Evolutionary conservation across 1,140 invertebrate species (phyloP).

Genomic region (Akabosia matsudoensis): DNA sequence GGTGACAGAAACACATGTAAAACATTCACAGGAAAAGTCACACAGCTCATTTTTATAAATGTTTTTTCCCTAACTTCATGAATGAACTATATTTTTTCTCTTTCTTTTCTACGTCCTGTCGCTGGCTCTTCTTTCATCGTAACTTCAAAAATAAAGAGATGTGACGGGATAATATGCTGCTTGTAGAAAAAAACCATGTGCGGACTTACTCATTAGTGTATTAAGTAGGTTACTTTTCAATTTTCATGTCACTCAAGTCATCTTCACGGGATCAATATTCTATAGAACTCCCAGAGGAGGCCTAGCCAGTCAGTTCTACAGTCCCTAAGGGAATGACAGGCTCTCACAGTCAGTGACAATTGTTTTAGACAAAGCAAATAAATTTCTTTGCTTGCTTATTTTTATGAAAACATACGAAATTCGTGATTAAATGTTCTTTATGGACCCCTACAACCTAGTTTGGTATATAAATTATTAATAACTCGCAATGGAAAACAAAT

Average conservation of each 20-base stretch:
- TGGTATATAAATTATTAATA: no score
- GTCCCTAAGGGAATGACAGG: neutral
- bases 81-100: constrained; percentile 12
- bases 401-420: neutral
- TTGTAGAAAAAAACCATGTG: neutral
- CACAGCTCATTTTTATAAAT: neutral
- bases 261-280: neutral
- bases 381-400: no score
- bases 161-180: neutral
- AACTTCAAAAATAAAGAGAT: neutral
- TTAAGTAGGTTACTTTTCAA: neutral
- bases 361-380: no score
- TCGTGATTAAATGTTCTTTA: neutral
- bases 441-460: no score
- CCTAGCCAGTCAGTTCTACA: neutral
- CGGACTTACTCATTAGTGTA: neutral
- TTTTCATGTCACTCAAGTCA: neutral
- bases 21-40: constrained; percentile 16
- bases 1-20: constrained; percentile 22
- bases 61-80: constrained; percentile 9
- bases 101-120: neutral
- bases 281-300: constrained; percentile 2
- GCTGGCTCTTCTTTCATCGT: neutral
- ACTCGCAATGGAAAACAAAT: no score
- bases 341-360: neutral